Conservation (phyloP, 35 echinoderm and acorn worm genomes). For the Apostichopus japonicus region DNA sequence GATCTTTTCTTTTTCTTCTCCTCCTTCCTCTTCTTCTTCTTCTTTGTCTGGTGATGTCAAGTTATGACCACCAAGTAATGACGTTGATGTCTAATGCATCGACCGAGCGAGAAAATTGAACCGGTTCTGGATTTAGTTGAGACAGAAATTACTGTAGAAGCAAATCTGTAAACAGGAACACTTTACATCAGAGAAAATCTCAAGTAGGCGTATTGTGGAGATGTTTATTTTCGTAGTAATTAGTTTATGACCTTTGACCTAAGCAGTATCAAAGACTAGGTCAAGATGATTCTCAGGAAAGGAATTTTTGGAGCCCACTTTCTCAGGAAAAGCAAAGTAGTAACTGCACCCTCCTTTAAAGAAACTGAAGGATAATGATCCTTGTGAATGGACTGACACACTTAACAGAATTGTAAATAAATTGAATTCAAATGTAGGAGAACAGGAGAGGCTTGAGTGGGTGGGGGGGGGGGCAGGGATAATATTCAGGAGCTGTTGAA, state of each 20-base stretch:
- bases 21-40: no score
- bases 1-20: not conserved
- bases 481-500: no score
- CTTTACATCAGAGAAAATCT: not conserved
- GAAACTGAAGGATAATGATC: not conserved
- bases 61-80: not conserved
- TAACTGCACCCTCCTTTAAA: not conserved
- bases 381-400: no score
- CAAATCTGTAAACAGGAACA: not conserved
- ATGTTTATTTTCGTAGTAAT: slow-evolving; percentile 1
- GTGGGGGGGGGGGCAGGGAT: no score
- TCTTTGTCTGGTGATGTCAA: not conserved
- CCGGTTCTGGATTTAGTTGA: not conserved
- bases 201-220: not conserved
- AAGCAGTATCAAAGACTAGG: not conserved
- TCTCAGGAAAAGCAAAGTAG: not conserved
- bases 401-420: no score
- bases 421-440: no score
- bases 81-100: not conserved
- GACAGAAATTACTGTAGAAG: not conserved
- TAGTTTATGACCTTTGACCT: slow-evolving; percentile 2
- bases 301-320: not conserved
- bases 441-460: no score
- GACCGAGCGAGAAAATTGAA: not conserved
- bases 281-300: not conserved